phyloP scores from a whole-genome alignment of 2,888 invertebrate genomes.

The Oligia latruncula region DNA sequence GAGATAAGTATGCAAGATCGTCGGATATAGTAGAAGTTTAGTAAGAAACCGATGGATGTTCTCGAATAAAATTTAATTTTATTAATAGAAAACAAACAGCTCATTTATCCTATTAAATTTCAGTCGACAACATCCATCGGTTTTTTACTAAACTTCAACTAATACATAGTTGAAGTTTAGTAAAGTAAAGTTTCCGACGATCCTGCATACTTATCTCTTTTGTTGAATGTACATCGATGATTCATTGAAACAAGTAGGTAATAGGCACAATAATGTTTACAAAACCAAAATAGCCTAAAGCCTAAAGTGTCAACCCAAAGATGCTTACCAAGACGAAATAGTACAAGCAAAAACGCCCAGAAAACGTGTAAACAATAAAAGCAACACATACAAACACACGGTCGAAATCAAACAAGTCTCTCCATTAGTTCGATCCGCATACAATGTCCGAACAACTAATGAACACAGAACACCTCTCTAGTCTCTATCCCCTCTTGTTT shows the following conservation, averaged over 20 bases:
- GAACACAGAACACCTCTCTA: conserved; percentile 70
- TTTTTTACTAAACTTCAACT: too few relatives aligned
- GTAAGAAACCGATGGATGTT: too few relatives aligned
- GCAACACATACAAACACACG: conserved; percentile 36
- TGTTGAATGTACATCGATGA: background rate
- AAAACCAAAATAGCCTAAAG: conserved; percentile 14
- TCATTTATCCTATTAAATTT: too few relatives aligned
- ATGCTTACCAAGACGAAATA: conserved; percentile 13
- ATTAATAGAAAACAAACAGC: too few relatives aligned
- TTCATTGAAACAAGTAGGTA: background rate
- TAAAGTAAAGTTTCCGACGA: too few relatives aligned
- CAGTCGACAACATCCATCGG: too few relatives aligned
- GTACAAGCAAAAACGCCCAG: conserved; percentile 24
- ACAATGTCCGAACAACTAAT: conserved; percentile 72
- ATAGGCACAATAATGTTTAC: conserved; percentile 12
- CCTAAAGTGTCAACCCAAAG: conserved; percentile 30
- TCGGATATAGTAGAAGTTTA: too few relatives aligned
- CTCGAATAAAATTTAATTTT: too few relatives aligned
- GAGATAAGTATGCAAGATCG: too few relatives aligned
- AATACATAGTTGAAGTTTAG: too few relatives aligned
- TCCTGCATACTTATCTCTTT: too few relatives aligned
- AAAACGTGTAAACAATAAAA: conserved; percentile 37
- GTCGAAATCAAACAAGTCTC: conserved; percentile 48
- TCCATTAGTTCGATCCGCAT: conserved; percentile 66
- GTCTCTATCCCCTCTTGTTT: conserved; percentile 68